Percentiles rank a stretch among this genome's conserved stretches.
Conservation (phyloP, 2,113 vertebrate species). For the Naja naja region DNA sequence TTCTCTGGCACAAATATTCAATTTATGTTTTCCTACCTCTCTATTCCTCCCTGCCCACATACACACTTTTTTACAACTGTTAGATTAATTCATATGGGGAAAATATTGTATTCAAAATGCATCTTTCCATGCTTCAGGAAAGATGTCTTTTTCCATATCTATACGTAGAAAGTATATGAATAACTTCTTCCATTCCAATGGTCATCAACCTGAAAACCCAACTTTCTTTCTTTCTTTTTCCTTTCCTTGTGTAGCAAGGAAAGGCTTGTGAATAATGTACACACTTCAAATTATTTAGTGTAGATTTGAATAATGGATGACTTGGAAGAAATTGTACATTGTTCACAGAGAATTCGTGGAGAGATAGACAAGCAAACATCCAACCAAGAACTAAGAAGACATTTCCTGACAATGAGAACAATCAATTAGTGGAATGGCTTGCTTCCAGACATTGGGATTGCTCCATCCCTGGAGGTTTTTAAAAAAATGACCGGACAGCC, state of each 20-base stretch:
- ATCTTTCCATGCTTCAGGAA: background rate
- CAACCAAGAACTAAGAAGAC: background rate
- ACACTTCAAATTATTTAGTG: constrained; percentile 39
- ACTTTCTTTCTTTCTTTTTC: background rate
- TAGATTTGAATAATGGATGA: constrained; percentile 38
- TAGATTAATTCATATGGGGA: background rate
- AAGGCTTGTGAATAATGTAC: constrained; percentile 32
- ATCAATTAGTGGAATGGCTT: background rate
- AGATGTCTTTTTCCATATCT: background rate
- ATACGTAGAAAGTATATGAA: background rate
- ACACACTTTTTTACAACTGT: background rate
- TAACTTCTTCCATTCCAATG: background rate
- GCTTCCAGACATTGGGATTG: background rate
- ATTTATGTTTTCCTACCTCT: background rate
- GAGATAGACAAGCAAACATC: background rate
- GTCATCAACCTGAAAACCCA: background rate
- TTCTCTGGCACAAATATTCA: background rate
- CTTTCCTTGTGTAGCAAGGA: background rate
- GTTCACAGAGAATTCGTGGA: background rate
- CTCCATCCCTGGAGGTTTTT: background rate
- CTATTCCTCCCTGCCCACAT: background rate
- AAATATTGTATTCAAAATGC: background rate
- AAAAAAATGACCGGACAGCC: background rate
- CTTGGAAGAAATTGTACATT: background rate
- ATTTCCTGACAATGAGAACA: background rate